Evolutionary conservation across 2,888 invertebrate species (phyloP).

Genomic region (Metopia argyrocephala): DNA sequence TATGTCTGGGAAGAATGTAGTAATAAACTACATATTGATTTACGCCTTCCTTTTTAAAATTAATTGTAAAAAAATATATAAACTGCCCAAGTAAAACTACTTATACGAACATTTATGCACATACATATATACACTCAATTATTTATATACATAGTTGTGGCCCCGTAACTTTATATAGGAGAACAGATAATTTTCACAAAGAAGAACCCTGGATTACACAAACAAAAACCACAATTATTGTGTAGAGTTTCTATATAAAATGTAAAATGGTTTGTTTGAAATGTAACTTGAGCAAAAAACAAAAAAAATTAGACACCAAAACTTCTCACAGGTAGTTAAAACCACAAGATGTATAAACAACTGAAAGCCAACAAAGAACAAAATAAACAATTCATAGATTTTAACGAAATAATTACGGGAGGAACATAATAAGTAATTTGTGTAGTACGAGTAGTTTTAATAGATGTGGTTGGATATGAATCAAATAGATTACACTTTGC

Average conservation of each 20-base stretch:
- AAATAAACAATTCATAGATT: slow-evolving; percentile 7
- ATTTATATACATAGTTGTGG: slow-evolving; percentile 1
- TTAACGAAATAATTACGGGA: neutral
- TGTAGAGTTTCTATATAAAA: slow-evolving; percentile 5
- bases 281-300: slow-evolving; percentile 49
- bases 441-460: too few relatives aligned
- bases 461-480: too few relatives aligned
- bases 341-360: slow-evolving; percentile 40
- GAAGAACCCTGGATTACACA: neutral
- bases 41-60: neutral
- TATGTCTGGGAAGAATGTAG: neutral
- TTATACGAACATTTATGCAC: too few relatives aligned
- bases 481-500: too few relatives aligned
- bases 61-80: neutral
- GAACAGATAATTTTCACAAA: neutral
- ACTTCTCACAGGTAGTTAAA: slow-evolving; percentile 52
- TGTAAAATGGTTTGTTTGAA: slow-evolving; percentile 14
- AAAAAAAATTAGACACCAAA: slow-evolving; percentile 41
- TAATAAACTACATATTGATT: neutral
- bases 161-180: neutral
- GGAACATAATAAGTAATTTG: slow-evolving; percentile 44
- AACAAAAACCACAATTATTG: slow-evolving; percentile 41
- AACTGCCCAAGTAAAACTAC: neutral
- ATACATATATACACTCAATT: slow-evolving; percentile 28
- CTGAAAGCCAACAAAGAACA: slow-evolving; percentile 35